phyloP scores from a whole-genome alignment of 2,888 invertebrate genomes.

The Aspidiotus destructor region DNA sequence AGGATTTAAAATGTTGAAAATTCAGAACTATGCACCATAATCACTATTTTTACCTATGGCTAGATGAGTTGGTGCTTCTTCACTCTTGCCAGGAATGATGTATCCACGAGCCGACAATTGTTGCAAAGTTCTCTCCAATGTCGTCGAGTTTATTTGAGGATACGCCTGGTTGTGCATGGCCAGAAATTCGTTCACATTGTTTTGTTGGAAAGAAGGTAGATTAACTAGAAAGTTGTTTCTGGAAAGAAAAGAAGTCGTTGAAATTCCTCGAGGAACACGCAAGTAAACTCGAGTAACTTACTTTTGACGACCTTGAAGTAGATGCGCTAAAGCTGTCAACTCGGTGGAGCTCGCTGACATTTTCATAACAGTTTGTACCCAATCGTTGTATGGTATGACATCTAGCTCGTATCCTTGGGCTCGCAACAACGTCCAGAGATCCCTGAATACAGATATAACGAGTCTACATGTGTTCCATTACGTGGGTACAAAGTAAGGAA shows the following conservation, averaged over 20 bases:
- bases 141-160: slow-evolving; percentile 35
- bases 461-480: too few species aligned
- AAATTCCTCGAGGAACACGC: not conserved
- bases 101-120: slow-evolving; percentile 32
- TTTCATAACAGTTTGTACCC: slow-evolving; percentile 36
- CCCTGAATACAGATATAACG: slow-evolving; percentile 32
- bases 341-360: slow-evolving; percentile 8
- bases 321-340: slow-evolving; percentile 18
- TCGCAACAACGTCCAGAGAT: slow-evolving; percentile 37
- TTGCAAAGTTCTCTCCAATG: slow-evolving; percentile 34
- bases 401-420: slow-evolving; percentile 36
- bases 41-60: too few species aligned
- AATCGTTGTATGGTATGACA: slow-evolving; percentile 35
- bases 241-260: not conserved
- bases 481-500: too few species aligned
- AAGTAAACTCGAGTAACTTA: slow-evolving; percentile 2
- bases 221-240: slow-evolving; percentile 4
- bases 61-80: too few species aligned
- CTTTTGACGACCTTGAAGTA: slow-evolving; percentile 29
- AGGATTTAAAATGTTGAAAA: too few species aligned
- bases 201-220: slow-evolving; percentile 6
- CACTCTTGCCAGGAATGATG: not conserved
- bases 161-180: slow-evolving; percentile 29
- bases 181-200: slow-evolving; percentile 17
- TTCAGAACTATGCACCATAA: too few species aligned